Conservation (phyloP, 2,888 invertebrate genomes). For the Ptycholaimellus sp. region DNA sequence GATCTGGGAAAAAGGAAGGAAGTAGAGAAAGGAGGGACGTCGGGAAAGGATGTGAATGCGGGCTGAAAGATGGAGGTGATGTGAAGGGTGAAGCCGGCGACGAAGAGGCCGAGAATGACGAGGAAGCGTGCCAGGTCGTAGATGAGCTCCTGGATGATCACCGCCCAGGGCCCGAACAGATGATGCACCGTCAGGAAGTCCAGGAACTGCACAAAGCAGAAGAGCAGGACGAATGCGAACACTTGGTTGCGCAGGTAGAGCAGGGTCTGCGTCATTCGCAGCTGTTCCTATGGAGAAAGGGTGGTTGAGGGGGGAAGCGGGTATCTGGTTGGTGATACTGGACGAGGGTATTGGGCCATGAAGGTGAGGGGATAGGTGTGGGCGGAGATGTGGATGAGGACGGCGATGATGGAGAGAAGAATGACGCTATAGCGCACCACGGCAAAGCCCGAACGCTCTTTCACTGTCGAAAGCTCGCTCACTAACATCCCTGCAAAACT, state of each 20-base stretch:
- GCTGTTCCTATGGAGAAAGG: conserved; percentile 12
- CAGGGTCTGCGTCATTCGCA: conserved; percentile 24
- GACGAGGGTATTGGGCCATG: background rate
- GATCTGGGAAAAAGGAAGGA: no score
- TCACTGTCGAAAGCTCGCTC: conserved; percentile 86
- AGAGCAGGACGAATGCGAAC: conserved; percentile 72
- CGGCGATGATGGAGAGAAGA: conserved; percentile 5
- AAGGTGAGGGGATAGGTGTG: background rate
- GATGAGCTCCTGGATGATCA: conserved; percentile 58
- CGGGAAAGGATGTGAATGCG: no score
- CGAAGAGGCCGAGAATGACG: conserved; percentile 86
- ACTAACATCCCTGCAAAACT: no score
- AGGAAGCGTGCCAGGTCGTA: conserved; percentile 44
- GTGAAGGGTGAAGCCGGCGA: conserved; percentile 83
- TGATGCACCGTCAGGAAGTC: conserved; percentile 90
- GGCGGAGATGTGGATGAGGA: background rate
- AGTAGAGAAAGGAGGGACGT: no score
- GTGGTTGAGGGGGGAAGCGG: background rate
- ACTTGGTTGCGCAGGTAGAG: conserved; percentile 84
- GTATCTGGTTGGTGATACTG: background rate
- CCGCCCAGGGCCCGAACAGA: conserved; percentile 97
- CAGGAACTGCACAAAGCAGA: conserved; percentile 78
- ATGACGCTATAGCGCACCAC: no score
- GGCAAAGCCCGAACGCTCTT: conserved; percentile 50
- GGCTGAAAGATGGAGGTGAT: conserved; percentile 77